Evolutionary conservation across 2,113 vertebrate genomes (phyloP).

Genomic region (Hystrix cristata): DNA sequence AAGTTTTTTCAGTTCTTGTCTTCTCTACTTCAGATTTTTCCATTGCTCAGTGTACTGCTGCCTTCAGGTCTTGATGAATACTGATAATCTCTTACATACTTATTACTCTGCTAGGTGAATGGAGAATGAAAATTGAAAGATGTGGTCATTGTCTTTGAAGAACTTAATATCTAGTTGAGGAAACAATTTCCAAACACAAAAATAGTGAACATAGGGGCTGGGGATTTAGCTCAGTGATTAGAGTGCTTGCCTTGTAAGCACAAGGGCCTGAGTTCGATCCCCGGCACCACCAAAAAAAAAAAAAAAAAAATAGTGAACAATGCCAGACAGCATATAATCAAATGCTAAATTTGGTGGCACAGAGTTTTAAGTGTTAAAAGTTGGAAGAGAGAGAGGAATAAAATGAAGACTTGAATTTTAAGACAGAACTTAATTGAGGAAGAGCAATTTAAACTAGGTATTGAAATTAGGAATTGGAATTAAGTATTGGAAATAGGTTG

Average conservation of each 20-base stretch:
- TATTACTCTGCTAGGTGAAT: not conserved
- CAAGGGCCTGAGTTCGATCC: too few relatives aligned
- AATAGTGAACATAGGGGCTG: conserved; percentile 15
- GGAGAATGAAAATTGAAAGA: not conserved
- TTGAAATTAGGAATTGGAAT: conserved; percentile 44
- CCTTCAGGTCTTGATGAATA: not conserved
- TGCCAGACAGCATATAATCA: conserved; percentile 68
- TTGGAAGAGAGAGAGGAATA: conserved; percentile 51
- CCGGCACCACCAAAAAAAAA: not conserved
- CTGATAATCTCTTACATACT: not conserved
- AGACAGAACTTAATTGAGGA: conserved; percentile 58
- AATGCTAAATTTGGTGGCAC: conserved; percentile 45
- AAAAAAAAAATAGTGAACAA: conserved; percentile 18
- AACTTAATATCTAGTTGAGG: conserved; percentile 61
- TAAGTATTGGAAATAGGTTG: conserved; percentile 35
- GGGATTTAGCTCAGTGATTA: too few relatives aligned
- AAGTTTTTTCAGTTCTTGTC: conserved; percentile 4
- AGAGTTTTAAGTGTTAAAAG: conserved; percentile 57
- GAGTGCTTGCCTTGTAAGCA: too few relatives aligned
- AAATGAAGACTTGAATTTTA: conserved; percentile 43
- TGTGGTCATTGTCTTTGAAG: conserved; percentile 46
- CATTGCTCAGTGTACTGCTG: not conserved
- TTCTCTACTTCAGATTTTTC: conserved; percentile 1
- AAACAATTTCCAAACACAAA: conserved; percentile 31
- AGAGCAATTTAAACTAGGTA: conserved; percentile 32